Evolutionary conservation across 2,797 vertebrate species (phyloP).

Genomic region (Dendrocincla fuliginosa): DNA sequence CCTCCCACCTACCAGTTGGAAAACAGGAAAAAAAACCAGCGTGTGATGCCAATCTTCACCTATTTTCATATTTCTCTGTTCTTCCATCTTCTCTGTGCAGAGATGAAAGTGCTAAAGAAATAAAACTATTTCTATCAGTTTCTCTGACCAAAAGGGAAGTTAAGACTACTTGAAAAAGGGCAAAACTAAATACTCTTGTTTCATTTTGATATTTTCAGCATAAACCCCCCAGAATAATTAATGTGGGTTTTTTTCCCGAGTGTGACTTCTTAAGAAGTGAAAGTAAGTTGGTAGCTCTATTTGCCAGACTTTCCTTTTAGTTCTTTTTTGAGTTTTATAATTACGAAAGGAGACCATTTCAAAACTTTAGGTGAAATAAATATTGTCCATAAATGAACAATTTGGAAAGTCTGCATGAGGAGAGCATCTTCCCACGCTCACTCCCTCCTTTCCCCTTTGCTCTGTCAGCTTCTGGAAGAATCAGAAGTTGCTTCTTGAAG

Average conservation of each 20-base stretch:
- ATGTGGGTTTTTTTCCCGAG: fast-evolving
- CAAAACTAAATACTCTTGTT: not conserved
- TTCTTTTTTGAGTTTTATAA: not conserved
- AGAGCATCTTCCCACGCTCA: not conserved
- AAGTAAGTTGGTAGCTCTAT: not conserved
- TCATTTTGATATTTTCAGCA: not conserved
- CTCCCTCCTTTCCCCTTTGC: not conserved
- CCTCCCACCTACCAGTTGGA: conserved; percentile 68
- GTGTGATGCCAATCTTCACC: conserved; percentile 32
- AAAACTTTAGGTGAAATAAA: not conserved
- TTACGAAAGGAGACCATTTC: not conserved
- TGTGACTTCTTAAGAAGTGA: not conserved
- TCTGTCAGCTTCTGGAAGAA: fast-evolving
- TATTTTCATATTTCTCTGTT: conserved; percentile 43
- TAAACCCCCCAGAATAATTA: not conserved
- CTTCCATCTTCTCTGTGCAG: not conserved
- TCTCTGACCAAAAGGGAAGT: not conserved
- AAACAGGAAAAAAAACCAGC: not conserved
- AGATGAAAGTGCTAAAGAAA: not conserved
- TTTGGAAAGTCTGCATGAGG: not conserved
- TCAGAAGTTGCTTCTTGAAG: not conserved
- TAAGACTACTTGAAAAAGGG: not conserved
- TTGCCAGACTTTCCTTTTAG: not conserved
- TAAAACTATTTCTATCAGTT: not conserved
- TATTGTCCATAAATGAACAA: not conserved